Evolutionary conservation across 2,888 invertebrate species (phyloP).

Genomic region (Drosophila macrospina): DNA sequence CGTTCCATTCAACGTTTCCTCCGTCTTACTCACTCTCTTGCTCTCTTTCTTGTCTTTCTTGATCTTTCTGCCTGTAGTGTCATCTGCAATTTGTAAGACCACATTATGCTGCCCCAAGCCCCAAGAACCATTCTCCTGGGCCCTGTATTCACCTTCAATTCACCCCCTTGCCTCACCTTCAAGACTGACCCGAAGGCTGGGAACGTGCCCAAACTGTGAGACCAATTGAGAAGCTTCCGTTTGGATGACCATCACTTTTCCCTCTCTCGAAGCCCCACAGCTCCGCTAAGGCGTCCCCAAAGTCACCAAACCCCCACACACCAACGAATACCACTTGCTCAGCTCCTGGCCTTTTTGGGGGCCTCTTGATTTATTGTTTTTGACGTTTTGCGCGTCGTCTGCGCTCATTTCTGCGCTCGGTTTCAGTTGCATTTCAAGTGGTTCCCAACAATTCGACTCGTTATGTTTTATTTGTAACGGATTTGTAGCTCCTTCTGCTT

Average conservation of each 20-base stretch:
- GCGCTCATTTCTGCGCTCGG: conserved; percentile 64
- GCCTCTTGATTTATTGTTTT: conserved; percentile 80
- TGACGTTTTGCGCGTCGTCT: conserved; percentile 71
- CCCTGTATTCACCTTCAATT: background rate
- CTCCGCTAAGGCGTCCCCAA: background rate
- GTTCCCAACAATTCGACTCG: conserved; percentile 57
- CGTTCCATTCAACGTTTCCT: background rate
- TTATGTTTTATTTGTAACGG: conserved; percentile 82
- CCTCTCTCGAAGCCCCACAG: background rate
- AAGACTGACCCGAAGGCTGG: conserved; percentile 30
- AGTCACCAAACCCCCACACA: no score
- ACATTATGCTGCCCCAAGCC: conserved; percentile 33
- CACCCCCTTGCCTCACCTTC: conserved; percentile 9
- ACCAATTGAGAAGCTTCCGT: conserved; percentile 55
- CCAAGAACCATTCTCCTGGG: background rate
- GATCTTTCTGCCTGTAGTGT: conserved; percentile 44
- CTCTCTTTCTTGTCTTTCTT: no score
- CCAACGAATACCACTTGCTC: conserved; percentile 13
- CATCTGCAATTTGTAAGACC: conserved; percentile 70
- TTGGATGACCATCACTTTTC: conserved; percentile 33
- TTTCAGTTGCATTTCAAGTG: conserved; percentile 68
- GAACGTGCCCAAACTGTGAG: conserved; percentile 45
- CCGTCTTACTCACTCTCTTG: background rate
- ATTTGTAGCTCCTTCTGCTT: conserved; percentile 59
- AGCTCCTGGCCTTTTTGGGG: conserved; percentile 42